phyloP scores from a whole-genome alignment of 2,888 invertebrate genomes.

The Amiota communis region DNA sequence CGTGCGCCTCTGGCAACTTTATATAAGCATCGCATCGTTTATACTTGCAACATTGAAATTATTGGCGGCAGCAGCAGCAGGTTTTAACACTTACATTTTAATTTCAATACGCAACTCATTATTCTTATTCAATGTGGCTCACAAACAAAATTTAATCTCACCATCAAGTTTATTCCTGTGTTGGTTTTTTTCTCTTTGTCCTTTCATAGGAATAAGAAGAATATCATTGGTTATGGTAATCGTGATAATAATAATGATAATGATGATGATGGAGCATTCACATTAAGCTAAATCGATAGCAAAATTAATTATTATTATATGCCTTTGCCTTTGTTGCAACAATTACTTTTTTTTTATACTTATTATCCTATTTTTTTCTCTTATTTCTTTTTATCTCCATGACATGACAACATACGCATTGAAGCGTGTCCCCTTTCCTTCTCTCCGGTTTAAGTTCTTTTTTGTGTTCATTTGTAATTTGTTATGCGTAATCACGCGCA shows the following conservation, averaged over 20 bases:
- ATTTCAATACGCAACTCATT: slow-evolving; percentile 24
- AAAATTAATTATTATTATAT: slow-evolving; percentile 61
- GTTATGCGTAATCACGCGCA: slow-evolving; percentile 28
- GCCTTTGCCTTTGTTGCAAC: slow-evolving; percentile 23
- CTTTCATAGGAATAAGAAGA: neutral
- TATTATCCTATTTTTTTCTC: neutral
- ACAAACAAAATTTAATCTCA: neutral
- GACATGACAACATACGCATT: neutral
- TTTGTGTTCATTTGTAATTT: slow-evolving; percentile 20
- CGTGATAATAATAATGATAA: slow-evolving; percentile 9
- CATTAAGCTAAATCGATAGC: slow-evolving; percentile 49
- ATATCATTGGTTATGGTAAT: neutral
- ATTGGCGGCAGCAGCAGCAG: neutral
- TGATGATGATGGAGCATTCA: slow-evolving; percentile 1
- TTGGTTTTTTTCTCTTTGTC: neutral
- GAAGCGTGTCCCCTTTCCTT: neutral
- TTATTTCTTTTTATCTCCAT: neutral
- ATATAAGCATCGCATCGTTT: neutral
- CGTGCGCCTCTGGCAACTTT: neutral
- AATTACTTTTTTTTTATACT: neutral
- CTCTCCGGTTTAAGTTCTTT: neutral
- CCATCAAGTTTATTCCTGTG: neutral
- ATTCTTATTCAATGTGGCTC: slow-evolving; percentile 15
- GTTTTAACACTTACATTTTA: slow-evolving; percentile 28
- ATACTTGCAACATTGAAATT: neutral